phyloP scores from a whole-genome alignment of 2,888 invertebrate genomes.

The Mesorhabditis spiculigera region DNA sequence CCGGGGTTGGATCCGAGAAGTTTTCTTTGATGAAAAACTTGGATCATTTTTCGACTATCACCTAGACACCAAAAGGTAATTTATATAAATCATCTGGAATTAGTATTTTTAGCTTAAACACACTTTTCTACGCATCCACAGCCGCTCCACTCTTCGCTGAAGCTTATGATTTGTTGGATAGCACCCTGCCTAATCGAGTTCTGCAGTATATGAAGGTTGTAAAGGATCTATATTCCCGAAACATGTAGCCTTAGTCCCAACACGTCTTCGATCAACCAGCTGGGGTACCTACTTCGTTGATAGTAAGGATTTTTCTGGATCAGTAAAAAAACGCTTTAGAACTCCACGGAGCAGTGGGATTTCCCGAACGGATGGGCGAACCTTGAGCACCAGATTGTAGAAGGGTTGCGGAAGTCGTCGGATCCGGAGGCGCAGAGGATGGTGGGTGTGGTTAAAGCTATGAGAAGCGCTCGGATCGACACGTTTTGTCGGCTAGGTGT shows the following conservation, averaged over 20 bases:
- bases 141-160: constrained; percentile 74
- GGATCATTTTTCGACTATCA: background rate
- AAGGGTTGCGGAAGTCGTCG: constrained; percentile 68
- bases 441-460: constrained; percentile 14
- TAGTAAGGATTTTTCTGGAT: background rate
- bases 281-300: constrained; percentile 43
- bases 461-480: constrained; percentile 7
- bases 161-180: constrained; percentile 43
- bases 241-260: constrained; percentile 22
- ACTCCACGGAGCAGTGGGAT: constrained; percentile 67
- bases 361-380: constrained; percentile 51
- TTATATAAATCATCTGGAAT: background rate
- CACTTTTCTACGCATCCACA: constrained; percentile 58
- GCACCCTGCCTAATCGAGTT: constrained; percentile 33
- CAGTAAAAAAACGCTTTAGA: constrained; percentile 58
- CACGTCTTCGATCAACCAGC: constrained; percentile 40
- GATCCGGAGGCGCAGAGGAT: constrained; percentile 45
- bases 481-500: constrained; percentile 8
- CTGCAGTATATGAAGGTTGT: constrained; percentile 36
- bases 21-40: background rate
- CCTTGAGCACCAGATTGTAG: constrained; percentile 72
- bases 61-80: background rate
- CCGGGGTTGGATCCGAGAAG: background rate
- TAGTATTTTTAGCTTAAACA: constrained; percentile 12
- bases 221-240: background rate